phyloP scores from a whole-genome alignment of 2,113 vertebrate genomes.

The Embiotoca jacksoni region DNA sequence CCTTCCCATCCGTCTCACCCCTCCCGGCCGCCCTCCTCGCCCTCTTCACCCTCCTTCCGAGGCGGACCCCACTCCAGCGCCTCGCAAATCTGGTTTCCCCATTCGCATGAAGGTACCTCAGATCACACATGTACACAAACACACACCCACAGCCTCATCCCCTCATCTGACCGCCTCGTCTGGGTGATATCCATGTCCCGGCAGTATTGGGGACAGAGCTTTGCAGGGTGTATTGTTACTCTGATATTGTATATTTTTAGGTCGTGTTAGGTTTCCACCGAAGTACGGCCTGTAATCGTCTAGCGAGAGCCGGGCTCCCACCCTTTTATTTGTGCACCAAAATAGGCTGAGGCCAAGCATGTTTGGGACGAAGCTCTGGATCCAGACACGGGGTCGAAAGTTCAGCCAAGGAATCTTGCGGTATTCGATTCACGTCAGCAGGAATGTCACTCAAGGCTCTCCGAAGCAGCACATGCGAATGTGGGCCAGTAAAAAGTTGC shows the following conservation, averaged over 20 bases:
- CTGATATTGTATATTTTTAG: slow-evolving; percentile 66
- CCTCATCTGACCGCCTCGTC: slow-evolving; percentile 28
- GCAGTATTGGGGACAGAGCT: slow-evolving; percentile 30
- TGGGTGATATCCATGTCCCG: slow-evolving; percentile 32
- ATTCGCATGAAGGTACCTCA: slow-evolving; percentile 95
- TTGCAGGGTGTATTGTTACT: slow-evolving; percentile 64
- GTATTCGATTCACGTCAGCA: slow-evolving; percentile 76
- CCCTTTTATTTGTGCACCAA: slow-evolving; percentile 71
- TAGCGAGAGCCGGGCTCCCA: slow-evolving; percentile 35
- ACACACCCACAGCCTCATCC: slow-evolving; percentile 23
- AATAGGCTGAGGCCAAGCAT: slow-evolving; percentile 53
- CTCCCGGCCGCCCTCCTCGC: slow-evolving; percentile 88
- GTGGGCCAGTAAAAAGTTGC: slow-evolving; percentile 57
- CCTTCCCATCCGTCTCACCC: slow-evolving; percentile 88
- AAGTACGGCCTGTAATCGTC: slow-evolving; percentile 66
- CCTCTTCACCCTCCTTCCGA: slow-evolving; percentile 92
- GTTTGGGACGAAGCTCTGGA: slow-evolving; percentile 66
- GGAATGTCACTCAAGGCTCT: slow-evolving; percentile 68
- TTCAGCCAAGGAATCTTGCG: slow-evolving; percentile 80
- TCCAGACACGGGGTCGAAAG: slow-evolving; percentile 73
- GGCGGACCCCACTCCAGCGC: slow-evolving; percentile 90
- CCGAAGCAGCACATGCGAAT: slow-evolving; percentile 33
- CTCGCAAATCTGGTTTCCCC: slow-evolving; percentile 98
- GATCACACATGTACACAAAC: slow-evolving; percentile 51
- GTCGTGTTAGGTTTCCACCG: slow-evolving; percentile 49